Conservation (phyloP, 2,113 vertebrate genomes). For the Oreotrochilus melanogaster region DNA sequence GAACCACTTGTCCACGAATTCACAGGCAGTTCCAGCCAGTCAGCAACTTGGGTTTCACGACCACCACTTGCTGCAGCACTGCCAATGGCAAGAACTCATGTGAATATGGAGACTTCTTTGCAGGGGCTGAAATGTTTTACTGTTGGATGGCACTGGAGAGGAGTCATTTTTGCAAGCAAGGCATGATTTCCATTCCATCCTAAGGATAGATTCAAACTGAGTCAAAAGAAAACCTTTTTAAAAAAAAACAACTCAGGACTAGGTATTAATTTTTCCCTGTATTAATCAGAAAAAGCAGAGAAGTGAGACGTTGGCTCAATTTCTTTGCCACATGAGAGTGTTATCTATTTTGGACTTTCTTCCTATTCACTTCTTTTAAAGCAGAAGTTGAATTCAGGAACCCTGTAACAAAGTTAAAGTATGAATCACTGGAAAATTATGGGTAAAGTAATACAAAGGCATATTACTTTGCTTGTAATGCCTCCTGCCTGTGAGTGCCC, state of each 20-base stretch:
- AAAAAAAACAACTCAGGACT: background rate
- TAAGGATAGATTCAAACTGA: background rate
- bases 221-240: background rate
- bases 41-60: constrained; percentile 24
- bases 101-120: background rate
- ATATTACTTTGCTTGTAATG: background rate
- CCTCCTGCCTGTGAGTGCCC: background rate
- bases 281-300: background rate
- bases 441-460: background rate
- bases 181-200: background rate
- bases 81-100: background rate
- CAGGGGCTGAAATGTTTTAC: background rate
- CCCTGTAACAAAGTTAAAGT: background rate
- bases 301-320: background rate
- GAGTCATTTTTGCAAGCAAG: background rate
- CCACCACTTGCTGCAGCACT: background rate
- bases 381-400: background rate
- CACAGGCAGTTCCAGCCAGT: constrained; percentile 23
- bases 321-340: background rate
- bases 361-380: background rate
- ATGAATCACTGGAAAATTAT: background rate
- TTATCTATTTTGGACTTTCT: background rate
- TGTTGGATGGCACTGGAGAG: background rate
- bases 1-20: background rate
- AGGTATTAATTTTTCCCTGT: background rate